A percentile compares a stretch with the other conserved stretches of the same genome.
These are phyloP conservation scores for Eremobia ochroleuca DNA, from an alignment of 2,888 invertebrate genomes.

Conservation along the genomic window DNA sequence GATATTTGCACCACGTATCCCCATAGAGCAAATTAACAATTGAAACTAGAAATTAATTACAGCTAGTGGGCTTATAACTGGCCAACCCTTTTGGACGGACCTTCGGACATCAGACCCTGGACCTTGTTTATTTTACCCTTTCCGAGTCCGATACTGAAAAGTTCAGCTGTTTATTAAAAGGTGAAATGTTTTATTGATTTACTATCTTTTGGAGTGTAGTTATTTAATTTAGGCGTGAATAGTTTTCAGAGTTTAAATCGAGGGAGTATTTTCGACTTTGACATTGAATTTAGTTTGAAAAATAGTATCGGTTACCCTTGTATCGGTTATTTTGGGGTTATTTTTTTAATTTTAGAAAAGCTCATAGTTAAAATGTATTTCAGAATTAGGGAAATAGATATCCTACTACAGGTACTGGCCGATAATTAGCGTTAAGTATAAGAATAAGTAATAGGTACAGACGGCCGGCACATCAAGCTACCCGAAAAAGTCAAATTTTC, in stretches of 20 bases:
- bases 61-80: conserved; percentile 80
- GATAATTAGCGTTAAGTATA: not conserved
- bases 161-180: conserved; percentile 52
- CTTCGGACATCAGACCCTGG: conserved; percentile 24
- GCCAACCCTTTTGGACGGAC: conserved; percentile 75
- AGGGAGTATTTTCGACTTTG: not conserved
- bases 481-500: too few relatives aligned
- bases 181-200: conserved; percentile 62
- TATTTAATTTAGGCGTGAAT: conserved; percentile 14
- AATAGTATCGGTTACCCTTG: not conserved
- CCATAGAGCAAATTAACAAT: conserved; percentile 82
- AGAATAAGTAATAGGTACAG: too few relatives aligned
- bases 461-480: too few relatives aligned
- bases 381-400: too few relatives aligned
- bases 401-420: too few relatives aligned
- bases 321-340: not conserved
- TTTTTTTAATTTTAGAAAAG: not conserved
- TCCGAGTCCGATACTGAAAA: conserved; percentile 56
- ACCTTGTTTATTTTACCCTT: conserved; percentile 68
- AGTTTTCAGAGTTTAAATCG: not conserved
- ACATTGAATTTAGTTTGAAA: conserved; percentile 2
- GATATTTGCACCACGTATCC: conserved; percentile 72
- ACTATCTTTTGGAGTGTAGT: conserved; percentile 18
- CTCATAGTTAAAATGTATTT: not conserved
- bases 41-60: conserved; percentile 88